Conservation (phyloP, 1,140 invertebrate species). For the Calycopis cecrops region DNA sequence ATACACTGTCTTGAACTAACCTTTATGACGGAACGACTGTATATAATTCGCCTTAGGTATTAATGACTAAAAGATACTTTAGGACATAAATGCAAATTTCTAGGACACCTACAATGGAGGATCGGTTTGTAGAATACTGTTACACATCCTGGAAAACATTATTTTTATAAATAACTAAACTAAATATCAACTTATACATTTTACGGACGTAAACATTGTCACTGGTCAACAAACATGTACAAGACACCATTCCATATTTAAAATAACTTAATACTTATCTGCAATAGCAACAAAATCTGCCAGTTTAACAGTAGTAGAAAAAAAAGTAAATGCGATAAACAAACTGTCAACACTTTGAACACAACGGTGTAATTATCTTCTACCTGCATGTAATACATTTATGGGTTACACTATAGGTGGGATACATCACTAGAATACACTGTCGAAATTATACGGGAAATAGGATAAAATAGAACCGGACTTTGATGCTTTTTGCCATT, state of each 20-base stretch:
- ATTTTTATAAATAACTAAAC: constrained; percentile 14
- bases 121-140: constrained; percentile 50
- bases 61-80: constrained; percentile 22
- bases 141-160: constrained; percentile 37
- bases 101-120: constrained; percentile 32
- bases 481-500: neutral
- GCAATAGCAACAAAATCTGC: constrained; percentile 38
- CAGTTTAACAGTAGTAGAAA: constrained; percentile 39
- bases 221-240: neutral
- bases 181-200: constrained; percentile 11
- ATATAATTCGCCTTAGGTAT: constrained; percentile 23
- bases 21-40: constrained; percentile 33
- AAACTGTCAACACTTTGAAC: constrained; percentile 30
- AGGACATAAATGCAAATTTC: constrained; percentile 45
- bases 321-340: constrained; percentile 44
- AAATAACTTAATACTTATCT: constrained; percentile 36
- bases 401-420: constrained; percentile 45
- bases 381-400: constrained; percentile 21
- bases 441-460: constrained; percentile 12
- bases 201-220: constrained; percentile 2
- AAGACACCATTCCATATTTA: constrained; percentile 31
- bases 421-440: constrained; percentile 41
- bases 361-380: constrained; percentile 27
- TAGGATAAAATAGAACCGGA: too few relatives aligned
- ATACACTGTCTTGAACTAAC: constrained; percentile 32